phyloP scores from a whole-genome alignment of 2,113 vertebrate species.

The Toxotes jaculatrix region DNA sequence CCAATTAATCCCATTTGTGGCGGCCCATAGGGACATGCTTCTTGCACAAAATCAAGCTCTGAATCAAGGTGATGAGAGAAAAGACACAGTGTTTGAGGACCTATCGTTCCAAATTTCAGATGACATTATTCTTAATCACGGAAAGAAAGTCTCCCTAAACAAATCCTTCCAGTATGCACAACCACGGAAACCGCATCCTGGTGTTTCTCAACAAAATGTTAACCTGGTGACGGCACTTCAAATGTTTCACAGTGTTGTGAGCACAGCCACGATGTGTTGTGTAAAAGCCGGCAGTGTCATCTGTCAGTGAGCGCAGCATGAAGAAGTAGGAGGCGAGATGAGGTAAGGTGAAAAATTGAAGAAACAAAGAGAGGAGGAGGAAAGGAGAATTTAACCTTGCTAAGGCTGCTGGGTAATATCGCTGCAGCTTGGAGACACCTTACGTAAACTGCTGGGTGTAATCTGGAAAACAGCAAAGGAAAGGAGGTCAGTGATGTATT shows the following conservation, averaged over 20 bases:
- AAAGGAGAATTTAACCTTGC: constrained; percentile 35
- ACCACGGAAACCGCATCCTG: constrained; percentile 68
- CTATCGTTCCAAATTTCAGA: constrained; percentile 48
- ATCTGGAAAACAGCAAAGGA: constrained; percentile 64
- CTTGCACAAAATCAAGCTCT: constrained; percentile 63
- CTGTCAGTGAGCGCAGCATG: constrained; percentile 43
- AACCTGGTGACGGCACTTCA: constrained; percentile 60
- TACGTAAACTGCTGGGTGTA: constrained; percentile 55
- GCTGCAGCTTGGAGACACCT: constrained; percentile 51
- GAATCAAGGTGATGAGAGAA: constrained; percentile 73
- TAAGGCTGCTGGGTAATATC: constrained; percentile 55
- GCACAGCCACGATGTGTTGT: constrained; percentile 25
- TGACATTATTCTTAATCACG: constrained; percentile 68
- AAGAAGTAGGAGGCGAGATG: constrained; percentile 44
- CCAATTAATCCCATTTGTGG: constrained; percentile 51
- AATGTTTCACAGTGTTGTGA: constrained; percentile 26
- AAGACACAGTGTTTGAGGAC: constrained; percentile 40
- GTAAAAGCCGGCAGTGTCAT: constrained; percentile 36
- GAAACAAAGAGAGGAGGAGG: constrained; percentile 6
- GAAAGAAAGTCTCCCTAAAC: constrained; percentile 66
- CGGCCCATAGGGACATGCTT: constrained; percentile 34
- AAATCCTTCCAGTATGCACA: constrained; percentile 38
- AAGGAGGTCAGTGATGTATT: constrained; percentile 60
- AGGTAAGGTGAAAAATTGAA: constrained; percentile 38
- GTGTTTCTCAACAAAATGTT: constrained; percentile 66